Evolutionary conservation across 2,113 vertebrate genomes (phyloP), one percentile per base, ranked within the genome.

Genomic region (Phaethon lepturus): DNA sequence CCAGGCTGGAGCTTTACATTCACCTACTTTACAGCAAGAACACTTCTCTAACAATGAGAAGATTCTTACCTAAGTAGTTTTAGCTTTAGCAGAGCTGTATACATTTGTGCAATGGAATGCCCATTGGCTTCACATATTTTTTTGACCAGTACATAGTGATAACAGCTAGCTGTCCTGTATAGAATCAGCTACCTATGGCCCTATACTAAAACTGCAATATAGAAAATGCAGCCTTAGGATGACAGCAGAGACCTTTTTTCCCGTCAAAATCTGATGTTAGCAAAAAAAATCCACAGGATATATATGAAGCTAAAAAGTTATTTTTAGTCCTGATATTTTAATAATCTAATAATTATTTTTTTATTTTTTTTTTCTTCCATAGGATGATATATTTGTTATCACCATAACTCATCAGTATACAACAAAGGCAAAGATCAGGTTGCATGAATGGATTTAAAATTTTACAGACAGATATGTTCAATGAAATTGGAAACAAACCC

Each of bases 31-130:
- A 67, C 9, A 82, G 33, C 6, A 85, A 49, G 13, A 79, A 0
- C 5, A 11, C 6, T 47, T 69, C 5, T 86, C 10, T 76, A 60
- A 38, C 8, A 44, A 22, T 0, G 0, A 64, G 3, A 35, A 45
- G 19, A 52, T 3, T 24, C 22, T 35, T 78, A 8, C 2, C 22
- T 68, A 23, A 23, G 13, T 20, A 7, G 3, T 52, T 90, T 86
- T 50, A 63, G 2, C 14, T 90, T 86, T 50, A 71, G 6, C 5
- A 20, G 20, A 52, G 6, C 7, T 31, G 7, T 59, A 18, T 71
- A 23, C 2, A 62, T 20, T 38, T 82, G 3, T 38, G 18, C 60
- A 26, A 4, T 29, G 4, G 19, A 68, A 79, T 7, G 2, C 2
- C 11, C 13, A 14, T 64, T 45, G 5, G 3, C 17, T 60, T 69